Conservation (phyloP, 2,113 vertebrate genomes). For the Hypocryptadius cinnamomeus region DNA sequence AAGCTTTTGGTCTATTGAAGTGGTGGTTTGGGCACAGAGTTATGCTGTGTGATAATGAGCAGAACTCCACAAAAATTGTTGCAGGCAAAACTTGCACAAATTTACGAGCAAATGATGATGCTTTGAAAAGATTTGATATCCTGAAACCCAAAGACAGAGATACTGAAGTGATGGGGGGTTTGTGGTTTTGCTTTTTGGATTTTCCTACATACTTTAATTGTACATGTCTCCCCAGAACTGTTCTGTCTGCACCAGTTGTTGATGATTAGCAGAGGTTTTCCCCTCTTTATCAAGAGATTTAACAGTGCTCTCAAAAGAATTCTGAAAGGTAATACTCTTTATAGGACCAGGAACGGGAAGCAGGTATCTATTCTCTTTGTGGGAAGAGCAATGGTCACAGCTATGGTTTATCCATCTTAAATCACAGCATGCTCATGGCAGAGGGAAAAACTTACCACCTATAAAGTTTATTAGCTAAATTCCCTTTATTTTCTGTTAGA, state of each 20-base stretch:
- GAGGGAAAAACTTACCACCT: background rate
- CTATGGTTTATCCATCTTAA: background rate
- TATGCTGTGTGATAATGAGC: background rate
- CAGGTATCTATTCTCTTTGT: background rate
- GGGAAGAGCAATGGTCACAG: background rate
- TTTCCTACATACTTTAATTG: accelerated
- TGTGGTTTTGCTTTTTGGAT: background rate
- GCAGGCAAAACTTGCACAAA: background rate
- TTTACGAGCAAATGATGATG: background rate
- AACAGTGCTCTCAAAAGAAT: background rate
- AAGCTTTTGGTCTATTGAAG: background rate
- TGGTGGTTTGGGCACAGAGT: background rate
- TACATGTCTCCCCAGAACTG: background rate
- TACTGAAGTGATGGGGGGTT: accelerated
- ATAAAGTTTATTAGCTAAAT: background rate
- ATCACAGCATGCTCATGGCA: background rate
- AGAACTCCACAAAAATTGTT: background rate
- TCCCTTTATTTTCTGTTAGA: background rate
- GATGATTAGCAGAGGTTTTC: background rate
- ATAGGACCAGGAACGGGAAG: background rate
- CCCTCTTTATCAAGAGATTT: background rate
- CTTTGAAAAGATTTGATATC: background rate
- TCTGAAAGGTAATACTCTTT: background rate
- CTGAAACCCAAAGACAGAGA: background rate
- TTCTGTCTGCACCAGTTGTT: background rate